Conservation (phyloP, 2,888 invertebrate genomes). For the Ypsolopha sequella region DNA sequence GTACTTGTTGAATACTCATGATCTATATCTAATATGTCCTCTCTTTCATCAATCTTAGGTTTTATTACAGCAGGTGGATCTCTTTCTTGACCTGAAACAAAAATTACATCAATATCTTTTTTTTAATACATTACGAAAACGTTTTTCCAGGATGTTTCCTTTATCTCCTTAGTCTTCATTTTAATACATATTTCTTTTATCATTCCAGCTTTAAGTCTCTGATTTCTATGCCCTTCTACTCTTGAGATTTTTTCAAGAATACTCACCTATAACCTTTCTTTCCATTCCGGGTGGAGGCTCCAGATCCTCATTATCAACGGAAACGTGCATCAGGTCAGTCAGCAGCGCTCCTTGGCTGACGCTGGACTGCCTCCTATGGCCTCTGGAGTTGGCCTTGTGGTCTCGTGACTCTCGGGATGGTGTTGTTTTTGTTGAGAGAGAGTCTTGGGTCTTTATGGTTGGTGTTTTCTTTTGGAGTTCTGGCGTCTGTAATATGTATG, state of each 20-base stretch:
- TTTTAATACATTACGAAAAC: not conserved
- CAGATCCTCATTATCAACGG: conserved; percentile 36
- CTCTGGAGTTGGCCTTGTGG: conserved; percentile 24
- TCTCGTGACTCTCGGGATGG: conserved; percentile 42
- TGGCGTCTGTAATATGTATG: conserved; percentile 40
- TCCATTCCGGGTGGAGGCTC: conserved; percentile 40
- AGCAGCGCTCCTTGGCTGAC: conserved; percentile 41
- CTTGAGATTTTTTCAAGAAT: not conserved
- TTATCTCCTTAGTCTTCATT: no score
- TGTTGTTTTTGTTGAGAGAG: conserved; percentile 31
- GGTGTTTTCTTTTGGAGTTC: conserved; percentile 40
- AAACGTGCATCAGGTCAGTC: conserved; percentile 46
- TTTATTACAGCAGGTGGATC: conserved; percentile 38
- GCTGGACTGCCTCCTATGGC: conserved; percentile 51
- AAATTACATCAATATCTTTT: not conserved
- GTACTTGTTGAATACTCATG: conserved; percentile 42
- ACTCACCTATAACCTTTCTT: conserved; percentile 44
- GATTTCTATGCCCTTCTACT: no score
- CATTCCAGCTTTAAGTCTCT: no score
- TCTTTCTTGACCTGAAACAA: conserved; percentile 48
- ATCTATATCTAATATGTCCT: conserved; percentile 57
- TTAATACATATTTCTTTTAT: no score
- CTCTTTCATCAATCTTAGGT: conserved; percentile 46
- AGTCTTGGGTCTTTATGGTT: conserved; percentile 27
- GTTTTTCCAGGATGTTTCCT: no score